These are phyloP conservation scores for Drosophila phalerata DNA, from an alignment of 2,888 invertebrate genomes.

Conservation along the genomic window DNA sequence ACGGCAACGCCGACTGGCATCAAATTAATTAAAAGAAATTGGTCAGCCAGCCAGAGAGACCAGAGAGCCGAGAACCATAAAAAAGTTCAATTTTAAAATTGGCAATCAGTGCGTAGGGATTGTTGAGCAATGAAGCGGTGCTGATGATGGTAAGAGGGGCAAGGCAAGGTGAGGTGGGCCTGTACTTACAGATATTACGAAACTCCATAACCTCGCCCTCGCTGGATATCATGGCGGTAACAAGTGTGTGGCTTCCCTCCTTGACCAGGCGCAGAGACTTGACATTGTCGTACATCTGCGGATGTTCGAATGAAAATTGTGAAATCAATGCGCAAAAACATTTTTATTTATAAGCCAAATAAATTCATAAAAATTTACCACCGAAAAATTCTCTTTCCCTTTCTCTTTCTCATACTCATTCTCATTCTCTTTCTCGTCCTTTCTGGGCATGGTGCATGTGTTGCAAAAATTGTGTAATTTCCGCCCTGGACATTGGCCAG, in stretches of 20 bases:
- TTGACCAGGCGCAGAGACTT: slow-evolving; percentile 90
- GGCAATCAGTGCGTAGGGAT: slow-evolving; percentile 75
- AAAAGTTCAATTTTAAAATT: slow-evolving; percentile 81
- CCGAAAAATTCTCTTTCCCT: slow-evolving; percentile 20
- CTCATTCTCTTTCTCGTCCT: slow-evolving; percentile 2
- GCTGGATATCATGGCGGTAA: slow-evolving; percentile 93
- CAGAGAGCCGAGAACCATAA: slow-evolving; percentile 62
- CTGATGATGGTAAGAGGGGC: slow-evolving; percentile 1
- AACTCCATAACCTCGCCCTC: slow-evolving; percentile 96
- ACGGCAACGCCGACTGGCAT: slow-evolving; percentile 64
- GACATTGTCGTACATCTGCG: slow-evolving; percentile 96
- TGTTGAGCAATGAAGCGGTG: slow-evolving; percentile 14
- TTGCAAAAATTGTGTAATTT: slow-evolving; percentile 78
- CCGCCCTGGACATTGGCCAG: slow-evolving; percentile 80
- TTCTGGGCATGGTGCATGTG: slow-evolving; percentile 61
- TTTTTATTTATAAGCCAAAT: slow-evolving; percentile 79
- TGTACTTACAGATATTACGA: slow-evolving; percentile 86
- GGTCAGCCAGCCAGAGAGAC: slow-evolving; percentile 48
- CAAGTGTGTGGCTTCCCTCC: slow-evolving; percentile 89
- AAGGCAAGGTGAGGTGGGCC: slow-evolving; percentile 6
- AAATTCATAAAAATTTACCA: slow-evolving; percentile 80
- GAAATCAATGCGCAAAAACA: slow-evolving; percentile 71
- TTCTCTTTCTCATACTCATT: slow-evolving; percentile 4
- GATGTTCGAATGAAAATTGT: slow-evolving; percentile 66
- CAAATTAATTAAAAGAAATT: slow-evolving; percentile 81